Conservation (phyloP, 2,113 vertebrate species). For the Cryptotis parvus region DNA sequence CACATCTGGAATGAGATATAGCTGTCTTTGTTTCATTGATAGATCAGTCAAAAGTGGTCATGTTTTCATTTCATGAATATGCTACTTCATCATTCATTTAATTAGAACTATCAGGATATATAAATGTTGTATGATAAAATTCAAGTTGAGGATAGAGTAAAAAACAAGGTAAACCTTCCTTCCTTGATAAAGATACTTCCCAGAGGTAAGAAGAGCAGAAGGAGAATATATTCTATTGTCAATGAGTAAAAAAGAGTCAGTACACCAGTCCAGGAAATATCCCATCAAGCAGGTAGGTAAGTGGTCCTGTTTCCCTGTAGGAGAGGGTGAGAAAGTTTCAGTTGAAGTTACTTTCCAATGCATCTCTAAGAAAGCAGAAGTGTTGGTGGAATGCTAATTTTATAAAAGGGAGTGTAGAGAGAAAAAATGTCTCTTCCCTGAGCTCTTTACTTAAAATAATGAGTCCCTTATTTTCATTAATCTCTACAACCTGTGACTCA, state of each 20-base stretch:
- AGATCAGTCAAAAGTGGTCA: not conserved
- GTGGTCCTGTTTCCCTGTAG: not conserved
- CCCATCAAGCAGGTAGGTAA: accelerated
- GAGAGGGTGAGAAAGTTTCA: not conserved
- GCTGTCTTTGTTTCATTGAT: not conserved
- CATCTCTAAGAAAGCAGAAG: not conserved
- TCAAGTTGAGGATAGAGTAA: not conserved
- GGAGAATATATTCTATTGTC: too few relatives aligned
- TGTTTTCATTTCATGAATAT: not conserved
- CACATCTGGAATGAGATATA: not conserved
- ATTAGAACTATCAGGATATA: not conserved
- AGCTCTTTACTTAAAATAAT: not conserved
- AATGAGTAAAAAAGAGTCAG: not conserved
- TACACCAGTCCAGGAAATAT: not conserved
- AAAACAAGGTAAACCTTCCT: not conserved
- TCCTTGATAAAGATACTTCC: not conserved
- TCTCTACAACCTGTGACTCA: not conserved
- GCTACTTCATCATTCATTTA: not conserved
- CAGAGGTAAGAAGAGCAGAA: not conserved
- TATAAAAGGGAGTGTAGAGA: not conserved
- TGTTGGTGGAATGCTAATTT: not conserved
- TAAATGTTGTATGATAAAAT: not conserved
- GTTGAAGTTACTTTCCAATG: not conserved
- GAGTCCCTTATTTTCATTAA: too few relatives aligned
- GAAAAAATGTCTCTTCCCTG: not conserved